These are phyloP conservation scores for Conus ventricosus DNA, from an alignment of 1,140 invertebrate genomes.

Conservation along the genomic window DNA sequence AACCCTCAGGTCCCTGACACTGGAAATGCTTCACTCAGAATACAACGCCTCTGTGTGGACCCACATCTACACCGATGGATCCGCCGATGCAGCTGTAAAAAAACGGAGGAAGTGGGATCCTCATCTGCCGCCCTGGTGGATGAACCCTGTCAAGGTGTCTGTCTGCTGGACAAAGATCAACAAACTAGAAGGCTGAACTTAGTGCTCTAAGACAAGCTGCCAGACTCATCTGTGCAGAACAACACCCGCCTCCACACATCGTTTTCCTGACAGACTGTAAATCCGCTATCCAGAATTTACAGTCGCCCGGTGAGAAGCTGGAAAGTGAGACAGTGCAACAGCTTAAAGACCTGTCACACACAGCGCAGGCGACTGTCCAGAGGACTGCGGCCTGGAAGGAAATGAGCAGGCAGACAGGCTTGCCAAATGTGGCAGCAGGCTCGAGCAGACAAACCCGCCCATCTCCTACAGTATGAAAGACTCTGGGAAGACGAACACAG, in stretches of 20 bases:
- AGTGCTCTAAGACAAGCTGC: neutral
- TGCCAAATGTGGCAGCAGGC: neutral
- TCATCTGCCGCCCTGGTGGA: slow-evolving; percentile 31
- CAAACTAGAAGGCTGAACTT: slow-evolving; percentile 1
- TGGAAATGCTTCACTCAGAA: slow-evolving; percentile 13
- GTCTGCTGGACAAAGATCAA: neutral
- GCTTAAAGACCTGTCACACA: neutral
- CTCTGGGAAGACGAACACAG: slow-evolving; percentile 5
- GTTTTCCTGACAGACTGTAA: slow-evolving; percentile 12
- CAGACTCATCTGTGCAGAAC: neutral
- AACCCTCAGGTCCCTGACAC: slow-evolving; percentile 9
- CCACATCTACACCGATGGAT: slow-evolving; percentile 35
- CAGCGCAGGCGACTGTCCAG: neutral
- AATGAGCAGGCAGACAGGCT: slow-evolving; percentile 16
- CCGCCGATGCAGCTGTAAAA: slow-evolving; percentile 22
- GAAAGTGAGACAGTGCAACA: neutral
- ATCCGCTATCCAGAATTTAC: neutral
- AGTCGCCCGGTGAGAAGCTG: slow-evolving; percentile 19
- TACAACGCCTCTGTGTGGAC: slow-evolving; percentile 22
- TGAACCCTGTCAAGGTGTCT: neutral
- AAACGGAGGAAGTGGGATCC: slow-evolving; percentile 26
- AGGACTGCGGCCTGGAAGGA: slow-evolving; percentile 17
- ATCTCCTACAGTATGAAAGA: neutral
- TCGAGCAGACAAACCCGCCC: neutral
- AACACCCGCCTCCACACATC: neutral